phyloP scores from a whole-genome alignment of 2,113 vertebrate species.

The Alces alces region DNA sequence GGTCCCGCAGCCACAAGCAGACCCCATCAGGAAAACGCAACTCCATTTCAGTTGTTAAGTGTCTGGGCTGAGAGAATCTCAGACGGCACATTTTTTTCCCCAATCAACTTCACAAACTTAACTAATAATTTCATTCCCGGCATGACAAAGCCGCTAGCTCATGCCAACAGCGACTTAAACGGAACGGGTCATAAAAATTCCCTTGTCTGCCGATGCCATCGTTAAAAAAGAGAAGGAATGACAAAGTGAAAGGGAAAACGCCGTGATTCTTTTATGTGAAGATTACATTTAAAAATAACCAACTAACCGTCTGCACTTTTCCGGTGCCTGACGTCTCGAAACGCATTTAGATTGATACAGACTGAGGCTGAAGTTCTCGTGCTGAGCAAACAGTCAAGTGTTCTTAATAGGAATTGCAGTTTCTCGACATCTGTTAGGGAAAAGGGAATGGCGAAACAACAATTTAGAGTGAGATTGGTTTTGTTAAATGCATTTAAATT shows the following conservation, averaged over 20 bases:
- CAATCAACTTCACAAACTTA: constrained; percentile 23
- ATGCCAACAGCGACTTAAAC: not conserved
- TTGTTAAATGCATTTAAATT: constrained; percentile 94
- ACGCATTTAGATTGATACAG: constrained; percentile 87
- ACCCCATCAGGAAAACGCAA: not conserved
- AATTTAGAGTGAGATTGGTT: constrained; percentile 90
- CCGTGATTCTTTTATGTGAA: constrained; percentile 83
- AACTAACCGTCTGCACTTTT: constrained; percentile 83
- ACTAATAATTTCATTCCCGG: not conserved
- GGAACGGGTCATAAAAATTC: constrained; percentile 70
- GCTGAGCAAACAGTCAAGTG: constrained; percentile 89
- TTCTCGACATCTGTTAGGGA: constrained; percentile 90
- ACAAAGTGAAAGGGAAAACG: constrained; percentile 74
- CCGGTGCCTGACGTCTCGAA: constrained; percentile 83
- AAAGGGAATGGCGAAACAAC: constrained; percentile 87
- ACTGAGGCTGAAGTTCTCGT: constrained; percentile 82
- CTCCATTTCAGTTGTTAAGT: not conserved
- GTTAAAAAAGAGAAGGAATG: constrained; percentile 69
- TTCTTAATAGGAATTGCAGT: constrained; percentile 90
- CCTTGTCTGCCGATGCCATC: constrained; percentile 60
- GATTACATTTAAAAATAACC: constrained; percentile 86
- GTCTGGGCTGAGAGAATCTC: not conserved
- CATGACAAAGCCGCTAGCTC: not conserved
- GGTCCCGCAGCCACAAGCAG: rapidly evolving
- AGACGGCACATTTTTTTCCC: not conserved